Evolutionary conservation across 2,888 invertebrate genomes (phyloP).

Genomic region (Mycalesis mineus): DNA sequence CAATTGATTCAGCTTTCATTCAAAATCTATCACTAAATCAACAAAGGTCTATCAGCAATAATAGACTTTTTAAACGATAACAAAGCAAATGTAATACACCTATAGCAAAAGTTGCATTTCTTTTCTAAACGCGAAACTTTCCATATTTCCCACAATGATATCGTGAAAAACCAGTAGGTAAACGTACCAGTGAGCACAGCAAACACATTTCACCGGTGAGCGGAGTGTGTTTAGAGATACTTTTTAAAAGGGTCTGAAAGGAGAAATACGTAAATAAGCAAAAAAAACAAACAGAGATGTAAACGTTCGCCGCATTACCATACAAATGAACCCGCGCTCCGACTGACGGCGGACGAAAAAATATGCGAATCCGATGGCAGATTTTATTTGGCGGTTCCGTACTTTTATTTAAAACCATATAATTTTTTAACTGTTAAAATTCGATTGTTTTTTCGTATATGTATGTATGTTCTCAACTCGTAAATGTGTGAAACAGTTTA

Average conservation of each 20-base stretch:
- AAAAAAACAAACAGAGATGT: constrained; percentile 60
- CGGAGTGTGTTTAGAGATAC: constrained; percentile 10
- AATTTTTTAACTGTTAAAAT: no score
- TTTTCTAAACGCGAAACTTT: background rate
- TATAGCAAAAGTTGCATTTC: no score
- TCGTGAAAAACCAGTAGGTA: background rate
- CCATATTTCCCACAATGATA: background rate
- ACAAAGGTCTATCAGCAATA: no score
- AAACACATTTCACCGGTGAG: background rate
- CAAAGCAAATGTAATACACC: no score
- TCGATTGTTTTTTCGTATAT: no score
- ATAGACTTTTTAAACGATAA: no score
- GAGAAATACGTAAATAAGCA: constrained; percentile 46
- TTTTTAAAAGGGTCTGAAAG: constrained; percentile 23
- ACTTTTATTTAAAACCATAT: no score
- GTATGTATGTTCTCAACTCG: no score
- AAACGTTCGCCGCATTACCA: constrained; percentile 63
- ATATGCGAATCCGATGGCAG: background rate
- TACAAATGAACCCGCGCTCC: constrained; percentile 57
- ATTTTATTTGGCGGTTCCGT: constrained; percentile 5
- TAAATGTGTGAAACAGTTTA: no score
- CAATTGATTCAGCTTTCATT: no score
- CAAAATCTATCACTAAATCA: no score
- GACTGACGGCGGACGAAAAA: constrained; percentile 8
- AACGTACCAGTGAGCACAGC: background rate